Evolutionary conservation across 2,113 vertebrate genomes (phyloP), one percentile per base, ranked within the genome.

Genomic region (Clinocottus analis): DNA sequence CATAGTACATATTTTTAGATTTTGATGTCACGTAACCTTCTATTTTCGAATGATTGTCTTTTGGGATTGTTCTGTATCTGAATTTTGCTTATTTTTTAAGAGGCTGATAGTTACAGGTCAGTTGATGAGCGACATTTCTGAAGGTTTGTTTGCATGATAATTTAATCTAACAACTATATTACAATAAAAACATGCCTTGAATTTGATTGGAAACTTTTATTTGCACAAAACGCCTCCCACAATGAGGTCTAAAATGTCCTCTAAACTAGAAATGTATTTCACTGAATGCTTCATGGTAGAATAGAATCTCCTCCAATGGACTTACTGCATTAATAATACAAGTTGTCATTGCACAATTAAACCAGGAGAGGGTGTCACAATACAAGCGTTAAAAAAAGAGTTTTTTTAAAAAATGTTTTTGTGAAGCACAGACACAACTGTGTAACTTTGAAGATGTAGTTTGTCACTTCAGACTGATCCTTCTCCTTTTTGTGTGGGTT

Each of bases 291-390:
- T 53, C 5, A 14, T 9, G 3, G 21, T 2, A 45, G 13, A 41
- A 55, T 25, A 43, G 25, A 47, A 37, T 17, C 12, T 37, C 12
- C 0, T 47, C 27, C 8, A 16, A 63, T 14, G 25, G 31, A 43
- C 39, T n/a, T 7, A 9, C 16, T 33, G 21, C 5, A 17, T 63
- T 58, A 63, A 41, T 23, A 31, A 19, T n/a, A n/a, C n/a, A 75
- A 3, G 21, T 25, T 83, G 86, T 75, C 84, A 53, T 83, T 75
- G 7, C 78, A 78, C 12, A 7, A 9, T 0, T 67, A 12, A 21
- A 35, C 56, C 88, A 87, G 43, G 6, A 61, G 86, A 74, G 68
- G 71, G 77, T n/a, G 74, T 12, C 49, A 41, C 9, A 72, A 25
- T 10, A 37, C 45, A 75, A 67, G 27, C 27, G 6, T 6, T 1